Evolutionary conservation across 2,888 invertebrate species (phyloP).

Genomic region (Heliconius aoede): DNA sequence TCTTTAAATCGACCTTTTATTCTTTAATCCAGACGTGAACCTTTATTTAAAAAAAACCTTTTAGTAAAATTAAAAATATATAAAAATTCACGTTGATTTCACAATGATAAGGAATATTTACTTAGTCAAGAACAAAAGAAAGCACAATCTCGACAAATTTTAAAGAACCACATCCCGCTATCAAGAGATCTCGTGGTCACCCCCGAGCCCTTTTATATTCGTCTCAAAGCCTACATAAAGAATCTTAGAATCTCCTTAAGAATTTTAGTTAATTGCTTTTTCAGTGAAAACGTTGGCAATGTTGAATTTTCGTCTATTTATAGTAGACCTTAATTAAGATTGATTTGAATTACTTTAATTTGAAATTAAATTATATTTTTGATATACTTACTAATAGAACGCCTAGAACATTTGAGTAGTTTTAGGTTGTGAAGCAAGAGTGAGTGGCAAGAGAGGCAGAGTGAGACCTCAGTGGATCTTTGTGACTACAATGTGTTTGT

Average conservation of each 20-base stretch:
- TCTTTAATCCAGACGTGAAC: no score
- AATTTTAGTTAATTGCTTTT: slow-evolving; percentile 27
- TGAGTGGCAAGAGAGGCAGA: no score
- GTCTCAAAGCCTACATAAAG: slow-evolving; percentile 16
- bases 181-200: slow-evolving; percentile 28
- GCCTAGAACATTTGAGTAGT: no score
- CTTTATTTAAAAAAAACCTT: neutral
- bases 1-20: no score
- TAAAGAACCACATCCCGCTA: slow-evolving; percentile 1
- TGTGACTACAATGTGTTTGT: no score
- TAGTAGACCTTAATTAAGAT: slow-evolving; percentile 22
- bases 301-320: slow-evolving; percentile 20
- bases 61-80: neutral
- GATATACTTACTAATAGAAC: no score
- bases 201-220: slow-evolving; percentile 21
- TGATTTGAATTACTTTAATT: neutral
- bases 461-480: no score
- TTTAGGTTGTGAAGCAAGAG: no score
- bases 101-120: neutral
- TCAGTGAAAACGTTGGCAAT: slow-evolving; percentile 20
- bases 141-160: slow-evolving; percentile 13
- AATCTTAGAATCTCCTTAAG: slow-evolving; percentile 28
- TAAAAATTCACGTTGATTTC: neutral
- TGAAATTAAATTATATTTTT: neutral
- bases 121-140: slow-evolving; percentile 10